These are phyloP conservation scores for Uloborus plumipes DNA, from an alignment of 2,888 invertebrate genomes.

Conservation along the genomic window DNA sequence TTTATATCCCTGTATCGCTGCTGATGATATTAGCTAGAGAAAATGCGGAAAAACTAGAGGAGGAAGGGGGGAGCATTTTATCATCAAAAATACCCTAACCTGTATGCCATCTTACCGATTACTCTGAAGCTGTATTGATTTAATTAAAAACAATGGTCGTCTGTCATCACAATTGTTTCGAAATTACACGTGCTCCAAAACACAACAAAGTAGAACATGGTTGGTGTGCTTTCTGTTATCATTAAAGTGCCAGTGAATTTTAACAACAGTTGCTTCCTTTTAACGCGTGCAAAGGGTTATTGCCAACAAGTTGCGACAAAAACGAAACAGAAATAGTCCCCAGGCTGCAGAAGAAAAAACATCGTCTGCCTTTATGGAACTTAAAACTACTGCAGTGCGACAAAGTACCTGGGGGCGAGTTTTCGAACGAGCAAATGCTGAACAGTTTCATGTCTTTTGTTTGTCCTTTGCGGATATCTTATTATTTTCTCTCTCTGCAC, in stretches of 20 bases:
- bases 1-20: too few relatives aligned
- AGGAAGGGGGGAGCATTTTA: too few relatives aligned
- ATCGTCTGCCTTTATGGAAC: constrained; percentile 31
- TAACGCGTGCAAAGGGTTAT: constrained; percentile 7
- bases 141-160: constrained; percentile 1
- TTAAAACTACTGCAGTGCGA: constrained; percentile 57
- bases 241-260: too few relatives aligned
- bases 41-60: too few relatives aligned
- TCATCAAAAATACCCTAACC: too few relatives aligned
- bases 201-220: too few relatives aligned
- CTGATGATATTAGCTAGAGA: too few relatives aligned
- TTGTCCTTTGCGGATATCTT: constrained; percentile 8
- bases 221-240: too few relatives aligned
- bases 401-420: constrained; percentile 27
- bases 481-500: not conserved
- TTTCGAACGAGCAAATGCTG: constrained; percentile 2
- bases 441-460: constrained; percentile 6
- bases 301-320: constrained; percentile 45
- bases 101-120: too few relatives aligned
- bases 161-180: constrained; percentile 15
- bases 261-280: not conserved
- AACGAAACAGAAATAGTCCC: constrained; percentile 52
- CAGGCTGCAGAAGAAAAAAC: constrained; percentile 1
- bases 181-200: too few relatives aligned
- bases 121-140: too few relatives aligned